phyloP scores from a whole-genome alignment of 2,797 vertebrate species.

The Poeciliopsis paucimaculata region DNA sequence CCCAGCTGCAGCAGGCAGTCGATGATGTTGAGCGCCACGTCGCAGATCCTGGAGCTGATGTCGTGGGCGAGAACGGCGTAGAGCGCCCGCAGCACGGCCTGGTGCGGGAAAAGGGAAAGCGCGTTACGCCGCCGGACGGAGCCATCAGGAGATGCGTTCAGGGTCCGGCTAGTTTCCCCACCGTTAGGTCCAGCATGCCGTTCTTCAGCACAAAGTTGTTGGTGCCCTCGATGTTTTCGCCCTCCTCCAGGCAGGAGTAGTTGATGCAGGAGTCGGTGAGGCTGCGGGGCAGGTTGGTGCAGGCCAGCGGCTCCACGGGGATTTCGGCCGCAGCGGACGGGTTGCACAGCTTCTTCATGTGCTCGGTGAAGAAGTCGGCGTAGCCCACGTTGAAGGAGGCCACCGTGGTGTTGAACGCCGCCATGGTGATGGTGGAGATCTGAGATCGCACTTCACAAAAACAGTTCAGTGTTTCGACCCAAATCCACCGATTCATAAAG shows the following conservation, averaged over 20 bases:
- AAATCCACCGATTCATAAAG: not conserved
- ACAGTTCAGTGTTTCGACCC: not conserved
- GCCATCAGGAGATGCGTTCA: not conserved
- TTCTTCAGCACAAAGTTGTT: constrained; percentile 98
- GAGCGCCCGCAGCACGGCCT: constrained; percentile 94
- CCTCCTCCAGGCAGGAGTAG: constrained; percentile 95
- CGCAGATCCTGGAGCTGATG: constrained; percentile 96
- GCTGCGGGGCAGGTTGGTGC: constrained; percentile 95
- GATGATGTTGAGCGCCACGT: constrained; percentile 95
- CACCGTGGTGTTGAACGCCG: constrained; percentile 97
- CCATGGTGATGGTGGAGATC: constrained; percentile 99
- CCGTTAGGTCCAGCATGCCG: constrained; percentile 96
- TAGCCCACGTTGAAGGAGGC: constrained; percentile 99
- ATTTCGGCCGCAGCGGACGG: constrained; percentile 91
- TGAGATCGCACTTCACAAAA: constrained; percentile 89
- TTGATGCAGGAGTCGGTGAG: constrained; percentile 99
- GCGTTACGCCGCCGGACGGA: not conserved
- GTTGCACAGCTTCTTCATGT: constrained; percentile 97
- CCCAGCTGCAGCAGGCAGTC: constrained; percentile 96
- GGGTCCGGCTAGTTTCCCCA: constrained; percentile 70
- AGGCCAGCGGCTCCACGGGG: constrained; percentile 91
- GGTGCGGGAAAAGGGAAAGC: not conserved
- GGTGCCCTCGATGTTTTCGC: constrained; percentile 95
- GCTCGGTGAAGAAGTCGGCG: constrained; percentile 96
- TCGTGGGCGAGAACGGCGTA: constrained; percentile 95